Evolutionary conservation across 1,140 invertebrate genomes (phyloP), one percentile per base, ranked within the genome.

Genomic region (Drepana arcuata): DNA sequence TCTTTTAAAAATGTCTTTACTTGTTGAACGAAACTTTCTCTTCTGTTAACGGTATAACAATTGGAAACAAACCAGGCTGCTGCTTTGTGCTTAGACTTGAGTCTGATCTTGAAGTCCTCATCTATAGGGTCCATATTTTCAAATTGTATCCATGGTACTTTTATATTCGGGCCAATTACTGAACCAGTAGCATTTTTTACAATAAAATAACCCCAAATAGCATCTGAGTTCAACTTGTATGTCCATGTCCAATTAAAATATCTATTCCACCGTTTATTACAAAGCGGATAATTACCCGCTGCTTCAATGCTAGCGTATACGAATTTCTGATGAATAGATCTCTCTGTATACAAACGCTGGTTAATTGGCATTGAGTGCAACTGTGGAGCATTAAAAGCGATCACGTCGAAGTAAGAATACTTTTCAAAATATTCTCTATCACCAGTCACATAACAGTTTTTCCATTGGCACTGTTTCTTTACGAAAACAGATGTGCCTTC

Each of bases 181-280:
- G 61, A 34, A 0, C 52, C 53, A 9, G 41, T 40, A 1, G 21
- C 11, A 18, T 85, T 69, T 25, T 43, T 46, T 7, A 86, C 43
- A 1, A 46, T 39, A 1, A 68, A 44, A 30, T 86, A 86, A 1
- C 86, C 81, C 66, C 89, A 87, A 0, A 85, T 62, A 9, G 89
- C 66, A 35, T 90, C 88, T 1, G 88, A 90, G 52, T 91, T 87
- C 2, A 86, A 58, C 44, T 87, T 84, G 50, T 91, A 92, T 2
- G 87, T 88, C 75, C 85, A 88, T 2, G 89, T 91, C 84, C 87
- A 86, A 51, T 91, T 91, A 41, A 90, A 86, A 37, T 57, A 80
- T 2, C 43, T 33, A 16, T 81, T 45, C 58, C 59, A 73, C 11
- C 25, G 21, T 1, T 50, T 23, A 14, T 39, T 28, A 14, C 59